Conservation (phyloP, 2,888 invertebrate genomes). For the Scaptomyza flava region DNA sequence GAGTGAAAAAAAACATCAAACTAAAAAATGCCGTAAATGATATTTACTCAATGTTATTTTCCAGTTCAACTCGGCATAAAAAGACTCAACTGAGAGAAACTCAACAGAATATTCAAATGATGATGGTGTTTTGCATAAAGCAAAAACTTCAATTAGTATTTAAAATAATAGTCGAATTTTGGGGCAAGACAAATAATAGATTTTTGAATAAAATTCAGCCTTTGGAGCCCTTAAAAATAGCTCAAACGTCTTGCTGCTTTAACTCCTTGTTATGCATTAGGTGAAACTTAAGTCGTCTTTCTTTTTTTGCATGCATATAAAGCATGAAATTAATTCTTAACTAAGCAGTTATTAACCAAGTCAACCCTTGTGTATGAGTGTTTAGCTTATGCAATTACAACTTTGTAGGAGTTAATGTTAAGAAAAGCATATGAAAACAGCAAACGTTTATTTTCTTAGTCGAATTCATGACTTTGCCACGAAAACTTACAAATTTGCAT, state of each 20-base stretch:
- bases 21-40: constrained; percentile 61
- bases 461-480: constrained; percentile 30
- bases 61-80: constrained; percentile 7
- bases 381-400: constrained; percentile 43
- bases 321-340: constrained; percentile 76
- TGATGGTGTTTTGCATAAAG: constrained; percentile 14
- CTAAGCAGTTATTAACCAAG: constrained; percentile 48
- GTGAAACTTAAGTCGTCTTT: background rate
- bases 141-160: background rate
- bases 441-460: constrained; percentile 11
- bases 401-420: constrained; percentile 24
- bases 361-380: constrained; percentile 15
- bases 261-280: too few species aligned
- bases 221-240: too few species aligned
- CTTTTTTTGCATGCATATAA: constrained; percentile 63
- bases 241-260: too few species aligned
- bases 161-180: background rate
- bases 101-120: constrained; percentile 33
- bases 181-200: too few species aligned
- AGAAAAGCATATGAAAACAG: constrained; percentile 10
- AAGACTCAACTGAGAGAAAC: constrained; percentile 28
- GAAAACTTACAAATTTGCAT: constrained; percentile 60
- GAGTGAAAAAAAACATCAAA: constrained; percentile 26
- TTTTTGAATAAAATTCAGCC: background rate
- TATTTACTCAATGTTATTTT: constrained; percentile 46